phyloP scores from a whole-genome alignment of 2,888 invertebrate genomes.

The Ectemnius lituratus region DNA sequence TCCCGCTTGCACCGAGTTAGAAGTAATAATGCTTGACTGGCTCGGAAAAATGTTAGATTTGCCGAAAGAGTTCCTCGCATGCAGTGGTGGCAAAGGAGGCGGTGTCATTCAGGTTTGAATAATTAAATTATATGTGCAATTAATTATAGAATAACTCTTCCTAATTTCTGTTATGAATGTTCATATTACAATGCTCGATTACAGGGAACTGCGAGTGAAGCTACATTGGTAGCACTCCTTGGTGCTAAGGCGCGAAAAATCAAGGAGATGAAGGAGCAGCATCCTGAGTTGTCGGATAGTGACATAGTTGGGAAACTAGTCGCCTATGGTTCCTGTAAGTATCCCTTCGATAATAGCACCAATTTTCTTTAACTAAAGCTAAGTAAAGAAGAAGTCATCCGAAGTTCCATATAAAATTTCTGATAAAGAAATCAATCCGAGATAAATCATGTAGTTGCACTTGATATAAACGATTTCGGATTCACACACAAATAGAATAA shows the following conservation, averaged over 20 bases:
- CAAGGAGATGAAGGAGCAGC: slow-evolving; percentile 83
- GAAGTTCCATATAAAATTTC: too few species aligned
- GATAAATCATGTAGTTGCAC: too few species aligned
- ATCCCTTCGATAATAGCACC: not conserved
- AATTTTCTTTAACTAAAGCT: not conserved
- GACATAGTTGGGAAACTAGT: slow-evolving; percentile 89
- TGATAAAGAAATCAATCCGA: too few species aligned
- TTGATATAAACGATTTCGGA: too few species aligned
- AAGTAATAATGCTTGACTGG: slow-evolving; percentile 98
- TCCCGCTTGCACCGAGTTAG: slow-evolving; percentile 97
- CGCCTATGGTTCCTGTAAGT: slow-evolving; percentile 91
- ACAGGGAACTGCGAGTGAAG: slow-evolving; percentile 95
- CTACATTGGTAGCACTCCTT: slow-evolving; percentile 94
- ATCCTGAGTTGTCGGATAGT: slow-evolving; percentile 87
- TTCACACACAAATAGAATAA: too few species aligned
- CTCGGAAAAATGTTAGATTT: slow-evolving; percentile 94
- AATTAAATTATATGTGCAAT: not conserved
- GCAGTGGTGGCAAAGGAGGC: slow-evolving; percentile 88
- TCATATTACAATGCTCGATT: not conserved
- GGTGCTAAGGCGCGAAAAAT: slow-evolving; percentile 90
- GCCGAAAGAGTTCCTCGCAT: slow-evolving; percentile 90
- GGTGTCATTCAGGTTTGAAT: slow-evolving; percentile 85
- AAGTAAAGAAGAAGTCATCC: too few species aligned
- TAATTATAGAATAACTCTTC: slow-evolving; percentile 1
- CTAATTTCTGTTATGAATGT: not conserved